phyloP scores from a whole-genome alignment of 2,113 vertebrate species.

The Sylvilagus bachmani region DNA sequence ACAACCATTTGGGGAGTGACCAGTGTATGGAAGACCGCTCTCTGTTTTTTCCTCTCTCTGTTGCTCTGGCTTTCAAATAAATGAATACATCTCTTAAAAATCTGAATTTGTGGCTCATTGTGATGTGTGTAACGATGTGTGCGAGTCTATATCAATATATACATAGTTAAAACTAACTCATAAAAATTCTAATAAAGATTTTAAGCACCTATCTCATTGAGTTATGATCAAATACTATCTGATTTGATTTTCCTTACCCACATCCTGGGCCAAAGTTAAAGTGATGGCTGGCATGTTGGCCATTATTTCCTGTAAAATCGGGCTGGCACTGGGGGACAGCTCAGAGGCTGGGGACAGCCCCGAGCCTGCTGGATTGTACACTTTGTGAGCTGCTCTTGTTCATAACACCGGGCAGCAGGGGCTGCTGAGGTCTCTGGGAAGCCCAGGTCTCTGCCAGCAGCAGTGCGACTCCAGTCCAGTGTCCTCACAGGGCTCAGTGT shows the following conservation, averaged over 20 bases:
- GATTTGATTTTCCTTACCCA: background rate
- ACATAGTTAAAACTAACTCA: background rate
- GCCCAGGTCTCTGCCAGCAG: background rate
- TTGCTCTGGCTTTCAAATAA: too few relatives aligned
- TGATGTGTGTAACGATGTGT: background rate
- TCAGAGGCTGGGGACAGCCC: too few relatives aligned
- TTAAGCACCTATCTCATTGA: background rate
- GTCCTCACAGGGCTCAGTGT: background rate
- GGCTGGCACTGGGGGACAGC: background rate
- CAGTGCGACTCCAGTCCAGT: too few relatives aligned
- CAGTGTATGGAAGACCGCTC: too few relatives aligned
- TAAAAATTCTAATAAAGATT: background rate
- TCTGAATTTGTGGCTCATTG: background rate
- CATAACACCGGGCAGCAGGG: background rate
- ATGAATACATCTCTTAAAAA: background rate
- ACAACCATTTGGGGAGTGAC: too few relatives aligned
- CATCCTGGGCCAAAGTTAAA: background rate
- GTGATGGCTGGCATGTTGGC: accelerated
- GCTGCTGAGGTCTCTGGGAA: background rate
- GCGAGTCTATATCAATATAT: background rate
- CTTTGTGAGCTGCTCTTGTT: accelerated
- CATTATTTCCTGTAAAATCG: background rate
- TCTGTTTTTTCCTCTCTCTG: too few relatives aligned
- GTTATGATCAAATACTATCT: background rate
- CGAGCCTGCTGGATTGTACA: background rate